Base-by-base conservation (phyloP, 2,113 vertebrate genomes). In the Ailurus styani region DNA sequence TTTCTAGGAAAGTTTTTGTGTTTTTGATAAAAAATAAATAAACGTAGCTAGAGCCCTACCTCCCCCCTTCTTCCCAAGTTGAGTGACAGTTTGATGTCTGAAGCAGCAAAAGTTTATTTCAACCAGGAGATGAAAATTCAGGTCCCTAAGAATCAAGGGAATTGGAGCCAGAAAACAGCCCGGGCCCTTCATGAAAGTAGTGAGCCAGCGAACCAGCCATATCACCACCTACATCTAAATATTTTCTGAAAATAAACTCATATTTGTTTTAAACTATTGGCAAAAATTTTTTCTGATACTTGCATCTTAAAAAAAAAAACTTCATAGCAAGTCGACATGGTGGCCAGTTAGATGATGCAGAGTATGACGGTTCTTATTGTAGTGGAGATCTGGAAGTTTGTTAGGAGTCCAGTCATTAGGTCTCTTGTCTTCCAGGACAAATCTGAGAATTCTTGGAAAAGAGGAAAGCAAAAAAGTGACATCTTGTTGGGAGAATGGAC, bases 241-340 rank as follows among this genome's bases (percentile, higher is more conserved):
- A 13, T 79, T 93, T 78, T 79, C 62, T 77, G 29, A 86, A 47
- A 96, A 54, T n/a, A 31, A 79, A 72, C 5, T 79, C 21, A 31
- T 12, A 20, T 34, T 45, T 85, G 23, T n/a, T n/a, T 79, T 90
- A 86, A 79, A 79, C 12, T 72, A 85, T n/a, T 40, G 52, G 34
- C 14, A 90, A 75, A 75, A 31, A 3, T 7, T 40, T 90, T 52
- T 90, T 78, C 14, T 60, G 34, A n/a, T 78, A 57, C 60, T 50
- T 23, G 12, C 42, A 45, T 45, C 34, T 47, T 75, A 57, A 88
- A 64, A 55, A n/a, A 55, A 84, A 54, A 47, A n/a, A 55, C 23
- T 23, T 52, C 14, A 31, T 20, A 50, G 15, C 13, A 42, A 42
- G 21, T 54, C 9, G 4, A 40, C n/a, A 2, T 82, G 25, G 12